These are phyloP conservation scores for Smithornis capensis DNA, from an alignment of 2,113 vertebrate genomes.

Conservation along the genomic window DNA sequence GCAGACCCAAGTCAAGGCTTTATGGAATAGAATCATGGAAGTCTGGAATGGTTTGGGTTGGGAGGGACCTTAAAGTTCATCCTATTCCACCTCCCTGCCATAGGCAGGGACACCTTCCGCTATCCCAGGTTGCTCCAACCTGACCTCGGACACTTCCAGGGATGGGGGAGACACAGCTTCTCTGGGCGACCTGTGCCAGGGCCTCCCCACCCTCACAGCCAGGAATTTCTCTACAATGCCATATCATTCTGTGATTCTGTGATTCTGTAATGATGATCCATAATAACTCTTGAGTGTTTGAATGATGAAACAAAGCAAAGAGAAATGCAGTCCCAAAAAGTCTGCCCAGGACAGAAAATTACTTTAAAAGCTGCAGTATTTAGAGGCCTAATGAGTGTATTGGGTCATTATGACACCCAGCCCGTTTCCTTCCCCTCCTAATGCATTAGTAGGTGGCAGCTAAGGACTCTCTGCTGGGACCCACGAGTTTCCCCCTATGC, in stretches of 20 bases:
- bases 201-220: background rate
- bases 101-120: background rate
- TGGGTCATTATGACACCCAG: constrained; percentile 78
- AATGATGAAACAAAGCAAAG: constrained; percentile 66
- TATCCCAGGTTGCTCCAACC: background rate
- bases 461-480: constrained; percentile 79
- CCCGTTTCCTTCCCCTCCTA: constrained; percentile 72
- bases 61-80: background rate
- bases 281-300: constrained; percentile 49
- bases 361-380: constrained; percentile 73
- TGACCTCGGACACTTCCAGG: background rate
- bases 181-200: background rate
- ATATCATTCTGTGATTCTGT: too few species aligned
- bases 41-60: background rate
- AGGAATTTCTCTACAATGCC: background rate
- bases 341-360: constrained; percentile 68
- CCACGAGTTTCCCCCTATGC: constrained; percentile 61
- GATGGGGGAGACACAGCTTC: background rate
- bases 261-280: background rate
- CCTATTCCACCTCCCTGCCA: background rate
- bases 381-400: constrained; percentile 79
- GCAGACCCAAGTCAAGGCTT: background rate
- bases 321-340: constrained; percentile 65
- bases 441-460: constrained; percentile 76
- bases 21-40: background rate